Evolutionary conservation across 35 echinoderm and acorn worm species (phyloP).

Genomic region (Lytechinus pictus): DNA sequence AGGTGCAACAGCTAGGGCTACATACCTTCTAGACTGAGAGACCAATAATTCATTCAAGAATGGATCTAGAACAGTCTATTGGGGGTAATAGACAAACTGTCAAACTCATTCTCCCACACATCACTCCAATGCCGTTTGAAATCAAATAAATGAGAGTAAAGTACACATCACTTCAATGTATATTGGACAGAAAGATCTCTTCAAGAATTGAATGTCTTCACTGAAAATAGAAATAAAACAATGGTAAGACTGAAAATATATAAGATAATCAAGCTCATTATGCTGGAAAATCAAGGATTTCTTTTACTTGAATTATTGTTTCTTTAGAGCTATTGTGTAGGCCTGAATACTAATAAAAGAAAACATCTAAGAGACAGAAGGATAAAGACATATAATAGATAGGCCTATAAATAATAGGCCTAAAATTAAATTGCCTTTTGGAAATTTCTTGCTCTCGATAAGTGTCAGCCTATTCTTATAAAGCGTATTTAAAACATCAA

Average conservation of each 20-base stretch:
- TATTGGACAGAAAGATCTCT: background rate
- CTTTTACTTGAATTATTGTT: no score
- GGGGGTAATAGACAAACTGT: background rate
- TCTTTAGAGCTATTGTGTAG: no score
- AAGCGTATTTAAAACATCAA: no score
- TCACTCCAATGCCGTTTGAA: background rate
- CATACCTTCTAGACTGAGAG: background rate
- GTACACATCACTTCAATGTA: background rate
- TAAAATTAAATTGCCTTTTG: no score
- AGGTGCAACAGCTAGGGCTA: background rate
- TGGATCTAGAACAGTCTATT: slow-evolving; percentile 17
- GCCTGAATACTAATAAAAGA: no score
- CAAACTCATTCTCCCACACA: background rate
- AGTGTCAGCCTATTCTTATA: no score
- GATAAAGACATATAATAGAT: no score
- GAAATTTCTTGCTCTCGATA: no score
- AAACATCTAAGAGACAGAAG: no score
- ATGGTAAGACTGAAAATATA: background rate
- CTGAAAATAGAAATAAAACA: background rate
- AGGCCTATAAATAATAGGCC: no score
- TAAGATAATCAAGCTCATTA: background rate
- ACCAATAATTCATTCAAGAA: background rate
- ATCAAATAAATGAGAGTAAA: background rate
- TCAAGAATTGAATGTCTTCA: background rate
- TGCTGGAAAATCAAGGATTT: no score